Evolutionary conservation across 2,888 invertebrate genomes (phyloP).

Genomic region (Hirtodrosophila duncani): DNA sequence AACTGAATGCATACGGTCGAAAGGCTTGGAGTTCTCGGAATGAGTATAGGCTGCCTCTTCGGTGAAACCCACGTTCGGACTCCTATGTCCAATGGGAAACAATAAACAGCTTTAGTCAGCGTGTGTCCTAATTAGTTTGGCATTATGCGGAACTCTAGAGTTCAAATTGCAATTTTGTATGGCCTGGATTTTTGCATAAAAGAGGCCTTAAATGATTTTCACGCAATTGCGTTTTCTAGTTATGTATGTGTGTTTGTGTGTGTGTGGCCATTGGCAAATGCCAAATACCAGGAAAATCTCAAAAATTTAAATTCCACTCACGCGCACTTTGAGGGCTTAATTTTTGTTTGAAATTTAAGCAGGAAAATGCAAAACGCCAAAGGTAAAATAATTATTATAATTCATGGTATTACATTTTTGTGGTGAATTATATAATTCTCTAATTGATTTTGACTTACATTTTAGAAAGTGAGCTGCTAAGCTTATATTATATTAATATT

Average conservation of each 20-base stretch:
- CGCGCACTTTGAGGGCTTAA: neutral
- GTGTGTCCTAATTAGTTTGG: constrained; percentile 40
- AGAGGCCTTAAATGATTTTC: constrained; percentile 9
- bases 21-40: neutral
- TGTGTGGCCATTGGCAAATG: neutral
- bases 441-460: too few species aligned
- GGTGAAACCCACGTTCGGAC: constrained; percentile 3
- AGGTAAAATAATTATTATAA: too few species aligned
- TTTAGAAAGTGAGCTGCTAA: too few species aligned
- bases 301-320: neutral
- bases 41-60: too few species aligned
- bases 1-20: constrained; percentile 7
- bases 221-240: neutral
- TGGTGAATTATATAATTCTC: too few species aligned
- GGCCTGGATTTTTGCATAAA: constrained; percentile 39
- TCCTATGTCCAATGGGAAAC: constrained; percentile 18
- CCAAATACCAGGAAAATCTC: neutral
- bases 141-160: constrained; percentile 56
- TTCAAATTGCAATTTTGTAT: constrained; percentile 37
- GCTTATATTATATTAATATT: too few species aligned
- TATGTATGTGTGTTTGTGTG: too few species aligned
- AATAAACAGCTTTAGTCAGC: constrained; percentile 55
- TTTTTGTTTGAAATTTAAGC: constrained; percentile 3
- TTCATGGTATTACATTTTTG: too few species aligned
- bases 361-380: neutral